Conservation (phyloP, 2,888 invertebrate genomes). For the Nomada goodeniana region DNA sequence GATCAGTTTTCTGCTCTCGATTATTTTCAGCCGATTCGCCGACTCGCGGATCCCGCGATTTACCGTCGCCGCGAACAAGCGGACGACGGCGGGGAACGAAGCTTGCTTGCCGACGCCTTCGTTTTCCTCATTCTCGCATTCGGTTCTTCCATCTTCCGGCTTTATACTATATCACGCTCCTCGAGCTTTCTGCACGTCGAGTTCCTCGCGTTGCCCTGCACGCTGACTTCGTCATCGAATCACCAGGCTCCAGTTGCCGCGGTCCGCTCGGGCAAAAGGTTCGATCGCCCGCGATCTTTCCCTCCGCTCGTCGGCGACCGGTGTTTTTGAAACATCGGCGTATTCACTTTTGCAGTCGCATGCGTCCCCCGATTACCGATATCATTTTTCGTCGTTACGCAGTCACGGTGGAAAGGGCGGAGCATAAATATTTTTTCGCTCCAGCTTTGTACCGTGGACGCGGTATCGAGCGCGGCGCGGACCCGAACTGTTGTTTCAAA, state of each 20-base stretch:
- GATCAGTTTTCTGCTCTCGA: too few relatives aligned
- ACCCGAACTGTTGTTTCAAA: constrained; percentile 59
- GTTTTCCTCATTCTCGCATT: too few relatives aligned
- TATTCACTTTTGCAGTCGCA: constrained; percentile 47
- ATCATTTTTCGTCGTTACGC: constrained; percentile 66
- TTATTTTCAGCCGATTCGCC: too few relatives aligned
- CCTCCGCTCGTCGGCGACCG: constrained; percentile 2
- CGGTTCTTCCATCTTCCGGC: too few relatives aligned
- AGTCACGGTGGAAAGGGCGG: constrained; percentile 26
- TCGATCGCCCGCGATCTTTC: background rate
- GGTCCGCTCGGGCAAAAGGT: background rate
- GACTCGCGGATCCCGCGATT: too few relatives aligned
- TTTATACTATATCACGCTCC: too few relatives aligned
- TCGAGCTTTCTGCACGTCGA: too few relatives aligned
- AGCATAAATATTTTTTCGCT: constrained; percentile 63
- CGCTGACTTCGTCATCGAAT: constrained; percentile 15
- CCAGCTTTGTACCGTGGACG: background rate
- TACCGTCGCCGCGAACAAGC: too few relatives aligned
- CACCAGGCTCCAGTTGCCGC: background rate
- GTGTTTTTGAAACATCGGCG: constrained; percentile 62
- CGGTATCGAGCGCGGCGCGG: constrained; percentile 3
- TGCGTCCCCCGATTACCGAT: constrained; percentile 60
- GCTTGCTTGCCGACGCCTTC: too few relatives aligned
- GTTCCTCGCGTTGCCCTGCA: background rate
- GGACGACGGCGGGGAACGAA: too few relatives aligned